Conservation (phyloP, 1,140 invertebrate species). For the Drosophila tropicalis region DNA sequence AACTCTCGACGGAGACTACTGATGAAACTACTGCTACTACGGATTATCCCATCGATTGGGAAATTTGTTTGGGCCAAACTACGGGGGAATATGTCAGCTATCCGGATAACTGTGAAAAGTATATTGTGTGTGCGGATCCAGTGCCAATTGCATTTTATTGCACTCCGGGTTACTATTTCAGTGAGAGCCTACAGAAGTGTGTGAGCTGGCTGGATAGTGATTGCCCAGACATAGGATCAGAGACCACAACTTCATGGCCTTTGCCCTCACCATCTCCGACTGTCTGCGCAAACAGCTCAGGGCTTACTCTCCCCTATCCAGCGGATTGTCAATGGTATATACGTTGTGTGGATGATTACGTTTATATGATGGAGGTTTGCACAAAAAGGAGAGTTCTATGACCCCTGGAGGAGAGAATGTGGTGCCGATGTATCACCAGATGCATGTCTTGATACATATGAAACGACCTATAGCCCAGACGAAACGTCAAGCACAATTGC, state of each 20-base stretch:
- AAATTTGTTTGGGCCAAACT: conserved; percentile 33
- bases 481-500: conserved; percentile 1
- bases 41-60: neutral
- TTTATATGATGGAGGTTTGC: conserved; percentile 63
- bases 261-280: conserved; percentile 18
- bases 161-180: conserved; percentile 49
- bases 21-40: conserved; percentile 1
- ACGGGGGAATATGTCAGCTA: conserved; percentile 51
- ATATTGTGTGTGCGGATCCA: conserved; percentile 53
- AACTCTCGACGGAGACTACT: neutral
- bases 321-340: conserved; percentile 61
- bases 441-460: conserved; percentile 41
- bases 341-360: conserved; percentile 42
- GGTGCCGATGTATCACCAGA: conserved; percentile 37
- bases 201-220: conserved; percentile 53
- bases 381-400: conserved; percentile 48
- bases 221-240: conserved; percentile 18
- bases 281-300: conserved; percentile 32
- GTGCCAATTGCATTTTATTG: conserved; percentile 72
- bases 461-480: conserved; percentile 1
- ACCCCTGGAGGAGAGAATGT: conserved; percentile 52
- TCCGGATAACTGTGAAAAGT: conserved; percentile 67
- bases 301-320: conserved; percentile 37
- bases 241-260: conserved; percentile 26
- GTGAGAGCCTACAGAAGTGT: conserved; percentile 41